A percentile compares a stretch with the other conserved stretches of the same genome.
Evolutionary conservation across 1,140 invertebrate species (phyloP).

Genomic region (Carposina sasakii): DNA sequence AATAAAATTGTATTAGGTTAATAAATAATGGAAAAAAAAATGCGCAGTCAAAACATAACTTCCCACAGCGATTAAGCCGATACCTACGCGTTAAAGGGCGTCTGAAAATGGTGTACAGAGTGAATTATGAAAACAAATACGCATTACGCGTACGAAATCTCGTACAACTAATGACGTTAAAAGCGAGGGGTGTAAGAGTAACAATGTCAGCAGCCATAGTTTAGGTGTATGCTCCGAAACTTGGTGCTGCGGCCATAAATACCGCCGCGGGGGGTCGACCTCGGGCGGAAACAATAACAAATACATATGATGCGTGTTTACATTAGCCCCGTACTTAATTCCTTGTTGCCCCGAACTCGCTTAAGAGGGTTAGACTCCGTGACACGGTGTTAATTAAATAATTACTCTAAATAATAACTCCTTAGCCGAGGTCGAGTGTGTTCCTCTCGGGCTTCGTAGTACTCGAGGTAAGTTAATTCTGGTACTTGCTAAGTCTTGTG

Average conservation of each 20-base stretch:
- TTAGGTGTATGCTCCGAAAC: conserved; percentile 58
- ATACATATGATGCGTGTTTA: conserved; percentile 62
- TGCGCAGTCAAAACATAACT: conserved; percentile 32
- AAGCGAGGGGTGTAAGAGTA: conserved; percentile 62
- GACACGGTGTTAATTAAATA: conserved; percentile 67
- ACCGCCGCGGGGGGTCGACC: conserved; percentile 50
- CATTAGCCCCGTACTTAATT: conserved; percentile 65
- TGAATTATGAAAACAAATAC: conserved; percentile 65
- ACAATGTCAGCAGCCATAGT: conserved; percentile 65
- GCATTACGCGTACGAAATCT: conserved; percentile 65
- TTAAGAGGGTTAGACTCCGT: conserved; percentile 59
- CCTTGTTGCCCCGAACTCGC: conserved; percentile 61
- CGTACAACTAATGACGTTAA: conserved; percentile 64
- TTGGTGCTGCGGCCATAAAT: conserved; percentile 59
- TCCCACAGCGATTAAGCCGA: conserved; percentile 24
- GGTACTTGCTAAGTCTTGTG: too few relatives aligned
- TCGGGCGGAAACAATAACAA: conserved; percentile 50
- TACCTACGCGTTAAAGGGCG: conserved; percentile 42
- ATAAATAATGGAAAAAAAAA: conserved; percentile 37
- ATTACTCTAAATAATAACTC: conserved; percentile 62
- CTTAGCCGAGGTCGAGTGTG: too few relatives aligned
- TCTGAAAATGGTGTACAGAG: conserved; percentile 35
- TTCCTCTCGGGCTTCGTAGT: not conserved
- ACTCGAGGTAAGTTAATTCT: too few relatives aligned
- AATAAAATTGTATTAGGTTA: conserved; percentile 39